Percentiles rank a stretch among this genome's conserved stretches.
Evolutionary conservation across 2,113 vertebrate species (phyloP).

Genomic region (Nothocercus julius): DNA sequence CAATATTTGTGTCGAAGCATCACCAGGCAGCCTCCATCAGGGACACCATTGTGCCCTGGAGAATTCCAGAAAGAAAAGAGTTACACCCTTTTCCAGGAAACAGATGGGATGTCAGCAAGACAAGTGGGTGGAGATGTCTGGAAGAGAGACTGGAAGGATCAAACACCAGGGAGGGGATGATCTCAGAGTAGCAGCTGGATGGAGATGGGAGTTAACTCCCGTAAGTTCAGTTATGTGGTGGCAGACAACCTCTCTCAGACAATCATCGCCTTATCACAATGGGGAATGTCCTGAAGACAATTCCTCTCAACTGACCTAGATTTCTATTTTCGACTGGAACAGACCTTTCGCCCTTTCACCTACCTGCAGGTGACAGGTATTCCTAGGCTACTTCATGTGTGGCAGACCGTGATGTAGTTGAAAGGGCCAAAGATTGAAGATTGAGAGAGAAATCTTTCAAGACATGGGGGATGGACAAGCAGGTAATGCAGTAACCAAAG

Average conservation of each 20-base stretch:
- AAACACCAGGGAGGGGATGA: background rate
- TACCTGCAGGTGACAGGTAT: background rate
- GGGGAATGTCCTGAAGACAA: background rate
- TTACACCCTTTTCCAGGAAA: background rate
- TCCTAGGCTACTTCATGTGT: background rate
- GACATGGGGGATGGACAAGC: background rate
- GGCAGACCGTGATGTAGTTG: background rate
- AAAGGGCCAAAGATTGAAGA: background rate
- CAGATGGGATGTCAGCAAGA: background rate
- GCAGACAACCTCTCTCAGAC: accelerated
- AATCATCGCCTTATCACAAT: background rate
- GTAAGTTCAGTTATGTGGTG: accelerated
- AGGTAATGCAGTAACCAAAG: background rate
- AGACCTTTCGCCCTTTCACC: background rate
- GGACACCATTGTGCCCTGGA: background rate
- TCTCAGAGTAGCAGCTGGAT: background rate
- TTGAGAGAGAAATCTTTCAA: background rate
- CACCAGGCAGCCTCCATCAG: background rate
- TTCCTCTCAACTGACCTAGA: background rate
- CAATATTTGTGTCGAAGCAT: background rate
- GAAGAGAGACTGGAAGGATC: background rate
- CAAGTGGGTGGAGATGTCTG: background rate
- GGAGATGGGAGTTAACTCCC: background rate
- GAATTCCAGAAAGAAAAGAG: background rate
- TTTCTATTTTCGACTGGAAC: background rate